Percentiles rank a stretch among this genome's conserved stretches.
Evolutionary conservation across 2,113 vertebrate genomes (phyloP).

Genomic region (Platysteira castanea): DNA sequence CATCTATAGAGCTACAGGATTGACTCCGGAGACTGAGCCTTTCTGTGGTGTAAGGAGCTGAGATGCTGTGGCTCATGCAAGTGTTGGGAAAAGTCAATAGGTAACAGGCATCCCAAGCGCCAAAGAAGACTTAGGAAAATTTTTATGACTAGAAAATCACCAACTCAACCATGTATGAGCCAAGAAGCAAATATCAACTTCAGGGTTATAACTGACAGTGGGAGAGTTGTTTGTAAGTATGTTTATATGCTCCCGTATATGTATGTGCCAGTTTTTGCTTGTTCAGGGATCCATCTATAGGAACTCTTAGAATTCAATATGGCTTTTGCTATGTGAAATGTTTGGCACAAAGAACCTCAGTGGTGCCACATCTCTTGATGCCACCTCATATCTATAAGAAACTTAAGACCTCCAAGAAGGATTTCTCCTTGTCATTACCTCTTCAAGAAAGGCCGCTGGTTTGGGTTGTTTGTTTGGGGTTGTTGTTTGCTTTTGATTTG

Average conservation of each 20-base stretch:
- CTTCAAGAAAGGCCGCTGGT: background rate
- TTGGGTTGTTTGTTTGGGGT: background rate
- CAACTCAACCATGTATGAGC: fast-evolving
- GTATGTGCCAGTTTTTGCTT: background rate
- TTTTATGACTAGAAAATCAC: background rate
- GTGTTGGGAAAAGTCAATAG: background rate
- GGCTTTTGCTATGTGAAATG: background rate
- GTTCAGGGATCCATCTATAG: background rate
- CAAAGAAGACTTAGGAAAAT: background rate
- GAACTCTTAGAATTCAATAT: background rate
- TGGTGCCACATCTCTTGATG: background rate
- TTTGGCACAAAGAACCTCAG: background rate
- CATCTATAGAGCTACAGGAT: background rate
- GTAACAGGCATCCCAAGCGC: background rate
- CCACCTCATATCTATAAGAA: background rate
- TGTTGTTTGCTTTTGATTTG: background rate
- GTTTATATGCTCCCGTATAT: background rate
- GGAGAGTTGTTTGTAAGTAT: background rate
- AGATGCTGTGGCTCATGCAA: background rate
- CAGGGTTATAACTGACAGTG: background rate
- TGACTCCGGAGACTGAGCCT: background rate
- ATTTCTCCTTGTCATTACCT: background rate
- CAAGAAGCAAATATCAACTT: background rate
- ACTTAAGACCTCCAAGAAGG: background rate
- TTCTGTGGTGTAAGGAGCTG: background rate